phyloP scores from a whole-genome alignment of 2,888 invertebrate genomes.

The Marasmarcha lunaedactyla region DNA sequence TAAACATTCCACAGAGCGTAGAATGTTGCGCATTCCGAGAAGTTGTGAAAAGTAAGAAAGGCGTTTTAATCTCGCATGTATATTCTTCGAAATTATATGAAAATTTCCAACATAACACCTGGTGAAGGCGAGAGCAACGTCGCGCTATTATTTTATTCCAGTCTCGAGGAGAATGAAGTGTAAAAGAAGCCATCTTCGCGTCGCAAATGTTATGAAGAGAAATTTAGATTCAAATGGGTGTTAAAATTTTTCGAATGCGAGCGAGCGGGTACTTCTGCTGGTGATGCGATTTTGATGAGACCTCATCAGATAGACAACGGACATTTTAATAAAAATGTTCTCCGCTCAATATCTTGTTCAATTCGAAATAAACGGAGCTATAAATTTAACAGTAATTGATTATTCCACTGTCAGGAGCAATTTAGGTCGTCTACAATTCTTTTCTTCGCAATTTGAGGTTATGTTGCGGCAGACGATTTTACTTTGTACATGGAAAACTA shows the following conservation, averaged over 20 bases:
- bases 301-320: constrained; percentile 22
- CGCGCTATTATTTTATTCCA: constrained; percentile 38
- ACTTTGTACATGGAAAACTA: constrained; percentile 58
- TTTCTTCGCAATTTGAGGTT: constrained; percentile 4
- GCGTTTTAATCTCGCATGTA: constrained; percentile 25
- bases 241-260: constrained; percentile 43
- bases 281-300: constrained; percentile 58
- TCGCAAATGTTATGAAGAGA: constrained; percentile 31
- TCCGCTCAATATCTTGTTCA: constrained; percentile 30
- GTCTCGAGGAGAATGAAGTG: constrained; percentile 31
- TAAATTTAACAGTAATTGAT: constrained; percentile 41
- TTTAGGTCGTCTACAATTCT: background rate
- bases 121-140: constrained; percentile 24
- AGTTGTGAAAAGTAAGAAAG: constrained; percentile 26
- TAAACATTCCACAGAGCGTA: constrained; percentile 39
- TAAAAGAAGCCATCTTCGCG: constrained; percentile 29
- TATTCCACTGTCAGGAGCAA: constrained; percentile 18
- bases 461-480: constrained; percentile 27
- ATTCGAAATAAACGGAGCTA: constrained; percentile 33
- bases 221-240: constrained; percentile 51
- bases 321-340: constrained; percentile 46
- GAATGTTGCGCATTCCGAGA: constrained; percentile 28
- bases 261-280: constrained; percentile 35
- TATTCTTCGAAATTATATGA: constrained; percentile 14
- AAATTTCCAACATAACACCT: constrained; percentile 19